A percentile compares a stretch with the other conserved stretches of the same genome.
Evolutionary conservation across 2,888 invertebrate genomes (phyloP).

Genomic region (Halictus ligatus): DNA sequence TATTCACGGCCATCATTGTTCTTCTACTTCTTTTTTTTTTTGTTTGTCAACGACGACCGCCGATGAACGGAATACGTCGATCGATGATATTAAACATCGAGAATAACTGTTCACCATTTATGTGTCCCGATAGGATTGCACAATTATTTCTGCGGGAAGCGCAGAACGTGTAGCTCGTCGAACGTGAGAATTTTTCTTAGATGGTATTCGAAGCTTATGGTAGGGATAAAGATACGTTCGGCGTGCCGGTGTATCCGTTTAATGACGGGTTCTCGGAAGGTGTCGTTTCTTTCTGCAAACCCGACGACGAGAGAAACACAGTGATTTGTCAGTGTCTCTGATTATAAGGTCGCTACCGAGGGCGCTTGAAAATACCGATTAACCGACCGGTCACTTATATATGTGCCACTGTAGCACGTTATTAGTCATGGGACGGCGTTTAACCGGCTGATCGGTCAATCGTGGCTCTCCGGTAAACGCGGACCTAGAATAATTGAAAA

Average conservation of each 20-base stretch:
- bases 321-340: slow-evolving; percentile 58
- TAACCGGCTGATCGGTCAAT: not conserved
- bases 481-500: not conserved
- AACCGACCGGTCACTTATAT: slow-evolving; percentile 26
- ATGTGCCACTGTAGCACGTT: slow-evolving; percentile 17
- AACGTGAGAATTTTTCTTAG: slow-evolving; percentile 2
- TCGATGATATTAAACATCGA: not conserved
- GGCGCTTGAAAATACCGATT: slow-evolving; percentile 36
- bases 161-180: not conserved
- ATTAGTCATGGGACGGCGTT: slow-evolving; percentile 4
- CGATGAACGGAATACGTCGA: not conserved
- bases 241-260: slow-evolving; percentile 1
- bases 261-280: slow-evolving; percentile 49
- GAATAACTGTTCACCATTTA: not conserved
- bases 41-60: too few relatives aligned
- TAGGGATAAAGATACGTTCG: slow-evolving; percentile 40
- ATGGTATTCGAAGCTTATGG: not conserved
- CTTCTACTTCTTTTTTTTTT: too few relatives aligned
- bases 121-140: slow-evolving; percentile 1
- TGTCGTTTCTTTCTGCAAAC: slow-evolving; percentile 39
- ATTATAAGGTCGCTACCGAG: slow-evolving; percentile 50
- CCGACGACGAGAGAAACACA: slow-evolving; percentile 39
- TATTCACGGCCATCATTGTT: too few relatives aligned
- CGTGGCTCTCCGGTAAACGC: not conserved
- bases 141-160: not conserved